A percentile compares a stretch with the other conserved stretches of the same genome.
Conservation (phyloP, 1,140 invertebrate genomes). For the Ceratina calcarata region DNA sequence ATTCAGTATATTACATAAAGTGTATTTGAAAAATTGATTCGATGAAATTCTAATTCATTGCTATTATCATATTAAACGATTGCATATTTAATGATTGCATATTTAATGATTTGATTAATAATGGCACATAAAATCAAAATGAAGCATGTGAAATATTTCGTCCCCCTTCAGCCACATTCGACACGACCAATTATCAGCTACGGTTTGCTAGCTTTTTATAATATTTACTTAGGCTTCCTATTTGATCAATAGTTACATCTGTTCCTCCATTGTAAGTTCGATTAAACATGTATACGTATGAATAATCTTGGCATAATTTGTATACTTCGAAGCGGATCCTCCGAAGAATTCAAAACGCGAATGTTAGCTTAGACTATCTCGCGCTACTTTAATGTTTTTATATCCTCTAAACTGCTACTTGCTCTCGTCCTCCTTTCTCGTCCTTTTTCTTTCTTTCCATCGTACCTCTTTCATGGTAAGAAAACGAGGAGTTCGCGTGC, state of each 20-base stretch:
- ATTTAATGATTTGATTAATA: too few relatives aligned
- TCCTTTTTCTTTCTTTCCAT: slow-evolving; percentile 46
- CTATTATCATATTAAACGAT: too few relatives aligned
- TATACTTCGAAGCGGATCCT: not conserved
- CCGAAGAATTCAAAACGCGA: slow-evolving; percentile 31
- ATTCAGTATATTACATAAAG: too few relatives aligned
- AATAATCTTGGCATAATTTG: not conserved
- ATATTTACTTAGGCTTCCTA: not conserved
- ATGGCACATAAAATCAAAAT: not conserved
- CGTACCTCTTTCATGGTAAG: slow-evolving; percentile 55
- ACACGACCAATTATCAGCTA: not conserved
- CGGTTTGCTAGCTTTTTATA: too few relatives aligned
- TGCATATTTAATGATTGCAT: too few relatives aligned
- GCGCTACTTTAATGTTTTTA: slow-evolving; percentile 49
- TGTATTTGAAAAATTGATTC: too few relatives aligned
- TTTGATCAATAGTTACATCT: slow-evolving; percentile 2
- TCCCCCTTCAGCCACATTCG: not conserved
- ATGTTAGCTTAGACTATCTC: slow-evolving; percentile 42
- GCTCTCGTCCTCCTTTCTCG: slow-evolving; percentile 23
- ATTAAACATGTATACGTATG: not conserved
- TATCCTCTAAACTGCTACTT: slow-evolving; percentile 56
- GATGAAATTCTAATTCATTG: too few relatives aligned
- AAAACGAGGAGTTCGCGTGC: slow-evolving; percentile 64
- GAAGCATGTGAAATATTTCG: not conserved
- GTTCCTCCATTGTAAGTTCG: not conserved